Percentiles rank a stretch among this genome's conserved stretches.
phyloP scores from a whole-genome alignment of 1,140 invertebrate species.

The Bombus cullumanus region DNA sequence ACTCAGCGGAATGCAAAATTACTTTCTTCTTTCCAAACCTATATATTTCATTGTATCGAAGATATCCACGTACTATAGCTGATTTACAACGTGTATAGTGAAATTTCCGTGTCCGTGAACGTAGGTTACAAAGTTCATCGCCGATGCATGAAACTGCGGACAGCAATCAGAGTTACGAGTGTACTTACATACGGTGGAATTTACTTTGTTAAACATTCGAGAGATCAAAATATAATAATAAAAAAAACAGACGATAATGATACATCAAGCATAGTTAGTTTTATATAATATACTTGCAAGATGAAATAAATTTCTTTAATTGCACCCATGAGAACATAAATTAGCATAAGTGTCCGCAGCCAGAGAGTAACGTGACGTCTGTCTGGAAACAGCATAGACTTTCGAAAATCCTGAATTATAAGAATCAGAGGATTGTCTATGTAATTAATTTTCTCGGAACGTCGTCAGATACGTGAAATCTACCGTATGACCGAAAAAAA shows the following conservation, averaged over 20 bases:
- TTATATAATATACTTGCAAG: no score
- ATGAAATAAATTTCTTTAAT: background rate
- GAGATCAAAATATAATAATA: background rate
- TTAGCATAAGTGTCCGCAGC: background rate
- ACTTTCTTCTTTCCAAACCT: background rate
- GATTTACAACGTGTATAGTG: background rate
- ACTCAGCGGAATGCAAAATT: background rate
- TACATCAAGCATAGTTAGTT: background rate
- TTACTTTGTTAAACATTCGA: background rate
- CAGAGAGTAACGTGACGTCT: background rate
- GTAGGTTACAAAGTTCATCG: background rate
- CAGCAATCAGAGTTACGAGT: no score
- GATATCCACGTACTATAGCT: background rate
- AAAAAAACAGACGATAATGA: no score
- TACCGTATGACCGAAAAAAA: no score
- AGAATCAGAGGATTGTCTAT: no score
- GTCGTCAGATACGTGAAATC: no score
- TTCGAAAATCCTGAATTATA: no score
- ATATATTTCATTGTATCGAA: background rate
- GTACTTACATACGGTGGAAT: background rate
- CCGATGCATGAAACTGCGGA: no score
- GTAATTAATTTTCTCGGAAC: no score
- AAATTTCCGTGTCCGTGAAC: background rate
- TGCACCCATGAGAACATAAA: background rate
- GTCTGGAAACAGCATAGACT: no score